Evolutionary conservation across 2,113 vertebrate species (phyloP), one percentile per base, ranked within the genome.

Genomic region (Sciurus niger): DNA sequence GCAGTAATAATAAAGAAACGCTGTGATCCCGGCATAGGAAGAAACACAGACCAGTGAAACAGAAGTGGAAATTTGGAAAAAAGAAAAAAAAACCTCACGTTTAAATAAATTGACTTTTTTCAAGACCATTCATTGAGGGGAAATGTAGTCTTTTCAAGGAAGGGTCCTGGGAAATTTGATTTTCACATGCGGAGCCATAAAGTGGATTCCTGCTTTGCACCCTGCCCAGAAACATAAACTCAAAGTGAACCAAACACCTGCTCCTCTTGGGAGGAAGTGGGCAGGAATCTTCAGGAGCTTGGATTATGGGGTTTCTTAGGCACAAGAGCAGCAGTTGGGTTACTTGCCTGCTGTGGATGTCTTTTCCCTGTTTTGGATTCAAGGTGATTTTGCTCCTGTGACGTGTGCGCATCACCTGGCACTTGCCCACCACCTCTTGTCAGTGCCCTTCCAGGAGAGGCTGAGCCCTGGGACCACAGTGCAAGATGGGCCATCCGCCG

Each of bases 361-460:
- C 11, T 6, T 46, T 43, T 60, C 13, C 43, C 0, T 5, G 30
- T 8, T 78, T 32, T 46, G 8, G 10, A 1, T 6, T 25, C 34
- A 24, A 0, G 77, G 43, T 18, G 32, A 25, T 8, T 34, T 40
- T 70, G 7, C 51, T 48, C 40, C 11, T 8, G 2, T 24, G 34
- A 12, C 28, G 18, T 2, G 34, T 25, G 46, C 3, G 9, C 22
- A 20, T 11, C 24, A 32, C 1, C 20, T 22, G 53, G 1, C 8
- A 18, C 6, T 55, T 48, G 34, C 4, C 32, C 17, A 16, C 37
- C 11, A 0, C 60, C 6, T 51, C 10, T 24, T 20, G 1, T 22
- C n/a, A 37, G 51, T 11, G 6, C 43, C 43, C 28, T 25, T 16
- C 16, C 17, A 43, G 65, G 43, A 65, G 37, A 32, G 43, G 55